Conservation (phyloP, 2,113 vertebrate species). For the Heterochromis multidens region DNA sequence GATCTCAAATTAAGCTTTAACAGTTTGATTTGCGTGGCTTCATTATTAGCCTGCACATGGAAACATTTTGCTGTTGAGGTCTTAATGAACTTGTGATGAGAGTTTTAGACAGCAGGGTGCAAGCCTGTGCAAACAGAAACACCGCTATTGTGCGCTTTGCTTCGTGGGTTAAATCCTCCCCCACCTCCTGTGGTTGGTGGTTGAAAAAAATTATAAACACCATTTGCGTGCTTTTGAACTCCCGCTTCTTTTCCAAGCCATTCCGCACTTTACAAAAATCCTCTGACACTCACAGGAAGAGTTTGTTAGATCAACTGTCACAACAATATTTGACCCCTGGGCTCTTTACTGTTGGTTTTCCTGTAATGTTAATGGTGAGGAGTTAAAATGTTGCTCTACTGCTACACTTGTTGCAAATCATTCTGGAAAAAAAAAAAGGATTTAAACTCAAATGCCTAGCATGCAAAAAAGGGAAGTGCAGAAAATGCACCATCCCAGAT, state of each 20-base stretch:
- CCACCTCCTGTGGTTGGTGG: background rate
- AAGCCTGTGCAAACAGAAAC: constrained; percentile 34
- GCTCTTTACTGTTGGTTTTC: constrained; percentile 9
- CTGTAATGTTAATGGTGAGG: background rate
- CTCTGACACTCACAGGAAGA: constrained; percentile 21
- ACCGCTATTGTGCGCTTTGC: constrained; percentile 20
- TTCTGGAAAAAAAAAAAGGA: background rate
- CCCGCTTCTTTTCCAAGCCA: background rate
- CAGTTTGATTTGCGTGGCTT: constrained; percentile 27
- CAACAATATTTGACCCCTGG: constrained; percentile 14
- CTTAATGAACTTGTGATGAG: constrained; percentile 61
- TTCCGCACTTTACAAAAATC: background rate
- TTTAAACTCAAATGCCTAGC: background rate
- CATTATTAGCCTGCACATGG: constrained; percentile 14
- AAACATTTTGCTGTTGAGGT: constrained; percentile 6
- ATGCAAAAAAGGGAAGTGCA: background rate
- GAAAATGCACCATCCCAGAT: background rate
- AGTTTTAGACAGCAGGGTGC: constrained; percentile 20
- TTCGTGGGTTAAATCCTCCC: background rate
- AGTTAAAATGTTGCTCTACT: background rate
- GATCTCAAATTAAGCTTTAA: constrained; percentile 36
- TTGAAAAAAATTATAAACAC: background rate
- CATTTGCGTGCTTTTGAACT: background rate
- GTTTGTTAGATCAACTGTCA: constrained; percentile 36
- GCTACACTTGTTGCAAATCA: constrained; percentile 5